Conservation (phyloP, 1,140 invertebrate species). For the Drosophila orosa region DNA sequence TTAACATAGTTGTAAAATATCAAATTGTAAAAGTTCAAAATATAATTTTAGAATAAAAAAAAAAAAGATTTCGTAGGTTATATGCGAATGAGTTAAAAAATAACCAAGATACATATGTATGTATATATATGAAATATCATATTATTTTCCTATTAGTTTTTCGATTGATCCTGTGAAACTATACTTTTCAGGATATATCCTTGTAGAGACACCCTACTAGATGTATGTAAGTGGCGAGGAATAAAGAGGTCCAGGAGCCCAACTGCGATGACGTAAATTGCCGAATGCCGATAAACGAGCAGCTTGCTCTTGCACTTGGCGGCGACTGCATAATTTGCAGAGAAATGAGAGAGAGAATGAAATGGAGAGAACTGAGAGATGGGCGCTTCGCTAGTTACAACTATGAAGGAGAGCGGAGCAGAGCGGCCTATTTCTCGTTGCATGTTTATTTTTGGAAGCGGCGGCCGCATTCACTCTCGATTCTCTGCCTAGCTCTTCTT, state of each 20-base stretch:
- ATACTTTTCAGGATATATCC: not conserved
- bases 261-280: conserved; percentile 69
- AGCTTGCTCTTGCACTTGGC: conserved; percentile 73
- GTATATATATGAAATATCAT: no score
- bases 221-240: not conserved
- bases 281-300: conserved; percentile 41
- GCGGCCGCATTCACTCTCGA: conserved; percentile 70
- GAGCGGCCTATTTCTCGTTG: conserved; percentile 73
- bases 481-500: conserved; percentile 39
- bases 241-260: conserved; percentile 17
- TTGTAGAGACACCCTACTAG: not conserved
- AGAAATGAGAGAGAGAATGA: not conserved
- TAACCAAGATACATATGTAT: no score
- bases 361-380: conserved; percentile 34
- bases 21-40: no score
- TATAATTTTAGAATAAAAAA: no score
- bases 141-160: no score
- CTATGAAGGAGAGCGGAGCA: conserved; percentile 34
- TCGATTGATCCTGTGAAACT: not conserved
- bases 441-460: conserved; percentile 73
- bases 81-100: no score
- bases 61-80: no score
- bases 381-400: conserved; percentile 51
- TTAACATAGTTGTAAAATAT: no score
- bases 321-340: conserved; percentile 18